phyloP scores from a whole-genome alignment of 2,888 invertebrate species.

The Sesamia inferens region DNA sequence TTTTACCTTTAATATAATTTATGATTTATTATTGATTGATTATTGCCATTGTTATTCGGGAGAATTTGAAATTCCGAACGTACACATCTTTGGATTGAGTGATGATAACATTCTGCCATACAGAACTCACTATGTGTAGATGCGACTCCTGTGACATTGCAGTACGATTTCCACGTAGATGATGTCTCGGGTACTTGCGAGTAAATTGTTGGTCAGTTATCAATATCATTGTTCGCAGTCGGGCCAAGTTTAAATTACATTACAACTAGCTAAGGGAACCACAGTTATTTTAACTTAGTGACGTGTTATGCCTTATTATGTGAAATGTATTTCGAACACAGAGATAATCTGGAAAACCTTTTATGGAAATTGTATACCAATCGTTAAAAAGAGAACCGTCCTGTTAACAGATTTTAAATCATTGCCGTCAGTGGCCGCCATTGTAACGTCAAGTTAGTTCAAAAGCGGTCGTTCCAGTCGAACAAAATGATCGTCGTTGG shows the following conservation, averaged over 20 bases:
- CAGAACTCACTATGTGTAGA: background rate
- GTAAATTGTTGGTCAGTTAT: slow-evolving; percentile 40
- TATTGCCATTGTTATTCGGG: background rate
- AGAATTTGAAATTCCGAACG: background rate
- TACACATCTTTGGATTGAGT: background rate
- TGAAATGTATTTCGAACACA: slow-evolving; percentile 80
- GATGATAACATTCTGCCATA: background rate
- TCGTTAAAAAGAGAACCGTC: slow-evolving; percentile 90
- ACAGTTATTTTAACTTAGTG: slow-evolving; percentile 64
- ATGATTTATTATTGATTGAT: background rate
- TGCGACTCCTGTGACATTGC: background rate
- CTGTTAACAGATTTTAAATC: slow-evolving; percentile 91
- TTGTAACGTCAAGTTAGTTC: slow-evolving; percentile 90
- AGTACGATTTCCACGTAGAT: background rate
- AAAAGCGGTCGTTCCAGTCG: slow-evolving; percentile 88
- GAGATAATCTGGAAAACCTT: slow-evolving; percentile 87
- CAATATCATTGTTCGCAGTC: slow-evolving; percentile 74
- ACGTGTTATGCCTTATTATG: slow-evolving; percentile 81
- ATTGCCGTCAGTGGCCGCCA: slow-evolving; percentile 88
- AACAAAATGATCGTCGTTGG: slow-evolving; percentile 89
- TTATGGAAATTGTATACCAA: slow-evolving; percentile 90
- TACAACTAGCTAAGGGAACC: slow-evolving; percentile 56
- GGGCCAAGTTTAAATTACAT: slow-evolving; percentile 59
- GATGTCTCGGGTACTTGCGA: background rate
- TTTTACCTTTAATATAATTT: background rate